Percentiles rank a stretch among this genome's conserved stretches.
Evolutionary conservation across 2,113 vertebrate genomes (phyloP).

Genomic region (Limanda limanda): DNA sequence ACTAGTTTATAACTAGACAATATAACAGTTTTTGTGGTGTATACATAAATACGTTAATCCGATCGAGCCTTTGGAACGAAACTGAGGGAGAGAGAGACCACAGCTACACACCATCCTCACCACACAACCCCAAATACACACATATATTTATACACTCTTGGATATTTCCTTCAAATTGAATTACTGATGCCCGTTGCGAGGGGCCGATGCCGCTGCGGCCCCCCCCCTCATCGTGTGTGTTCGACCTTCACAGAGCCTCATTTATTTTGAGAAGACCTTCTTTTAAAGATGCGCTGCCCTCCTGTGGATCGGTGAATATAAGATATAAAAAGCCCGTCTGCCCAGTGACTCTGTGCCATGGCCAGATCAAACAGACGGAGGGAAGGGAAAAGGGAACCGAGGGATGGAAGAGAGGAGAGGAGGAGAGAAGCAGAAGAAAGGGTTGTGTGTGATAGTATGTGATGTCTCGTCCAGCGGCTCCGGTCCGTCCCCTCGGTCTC

Average conservation of each 20-base stretch:
- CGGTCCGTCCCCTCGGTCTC: constrained; percentile 23
- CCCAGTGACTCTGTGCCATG: constrained; percentile 40
- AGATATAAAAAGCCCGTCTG: constrained; percentile 55
- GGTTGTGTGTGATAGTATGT: constrained; percentile 17
- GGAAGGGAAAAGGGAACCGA: constrained; percentile 4
- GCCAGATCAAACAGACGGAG: constrained; percentile 53
- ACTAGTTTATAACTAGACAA: no score
- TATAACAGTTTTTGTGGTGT: no score
- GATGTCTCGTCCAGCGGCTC: constrained; percentile 25
- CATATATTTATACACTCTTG: constrained; percentile 1
- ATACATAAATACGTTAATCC: no score
- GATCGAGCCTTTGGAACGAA: no score
- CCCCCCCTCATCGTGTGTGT: constrained; percentile 14
- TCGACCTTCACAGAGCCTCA: constrained; percentile 55
- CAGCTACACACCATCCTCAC: neutral
- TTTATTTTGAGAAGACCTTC: constrained; percentile 62
- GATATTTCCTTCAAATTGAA: constrained; percentile 38
- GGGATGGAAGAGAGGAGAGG: constrained; percentile 24
- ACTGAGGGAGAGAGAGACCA: constrained; percentile 4
- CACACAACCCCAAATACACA: neutral
- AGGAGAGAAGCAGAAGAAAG: constrained; percentile 5
- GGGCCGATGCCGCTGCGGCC: neutral
- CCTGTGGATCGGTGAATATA: constrained; percentile 67
- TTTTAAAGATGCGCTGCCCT: constrained; percentile 24
- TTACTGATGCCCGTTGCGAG: constrained; percentile 32